Evolutionary conservation across 2,888 invertebrate genomes (phyloP), one percentile per base, ranked within the genome.

Genomic region (Synergus gifuensis): DNA sequence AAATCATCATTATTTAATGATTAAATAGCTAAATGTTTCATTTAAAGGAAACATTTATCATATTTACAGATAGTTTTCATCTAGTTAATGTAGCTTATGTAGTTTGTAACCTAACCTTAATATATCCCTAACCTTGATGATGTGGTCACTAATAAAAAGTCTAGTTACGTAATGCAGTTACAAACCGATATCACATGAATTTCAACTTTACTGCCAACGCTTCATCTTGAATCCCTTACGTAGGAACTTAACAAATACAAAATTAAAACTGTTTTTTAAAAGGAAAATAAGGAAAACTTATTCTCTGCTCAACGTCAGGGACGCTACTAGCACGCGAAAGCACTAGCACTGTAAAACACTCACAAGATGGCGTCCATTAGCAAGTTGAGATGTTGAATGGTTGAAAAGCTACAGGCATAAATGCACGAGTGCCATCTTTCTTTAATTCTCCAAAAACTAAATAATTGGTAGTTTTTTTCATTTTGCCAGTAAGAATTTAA

Each of bases 141-240:
- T n/a, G 54, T 58, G n/a, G 54, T 62, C 14, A 62, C 12, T 12
- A 62, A 4, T 28, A 28, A 28, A 62, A 2, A 5, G n/a, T 62
- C 22, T 28, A 62, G 60, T 62, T 62, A 62, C 60, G 22, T 62
- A 62, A 62, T 58, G n/a, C 12, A 62, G 60, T 62, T 62, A 62
- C 60, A 62, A 62, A 62, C 28, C 22, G 28, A 62, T 62, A 62
- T 62, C 60, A 62, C 60, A 28, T 62, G 28, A 14, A 62, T 22
- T 28, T 62, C 22, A 62, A 62, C 28, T 62, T 62, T 12, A 28
- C 60, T 18, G 60, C 22, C 60, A 4, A 62, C 12, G 22, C 1
- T 62, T 62, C 18, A 28, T 28, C 60, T 62, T 62, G 28, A 28
- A 22, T 62, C 28, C 7, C 12, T 28, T 28, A 22, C 12, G 22